Conservation (phyloP, 2,888 invertebrate species). For the Augiades crinisus region DNA sequence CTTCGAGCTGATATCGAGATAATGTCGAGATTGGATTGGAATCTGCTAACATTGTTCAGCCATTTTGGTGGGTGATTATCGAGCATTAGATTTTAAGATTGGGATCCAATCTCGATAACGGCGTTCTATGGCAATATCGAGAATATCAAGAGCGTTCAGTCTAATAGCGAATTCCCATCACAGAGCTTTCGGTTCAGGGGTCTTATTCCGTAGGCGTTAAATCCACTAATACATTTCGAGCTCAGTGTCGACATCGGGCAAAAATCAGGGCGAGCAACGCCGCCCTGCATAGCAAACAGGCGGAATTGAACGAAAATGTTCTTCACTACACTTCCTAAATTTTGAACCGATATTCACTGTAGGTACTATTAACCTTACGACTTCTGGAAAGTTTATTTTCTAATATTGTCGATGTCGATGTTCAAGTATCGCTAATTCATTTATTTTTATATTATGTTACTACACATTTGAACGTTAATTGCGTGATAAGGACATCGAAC, state of each 20-base stretch:
- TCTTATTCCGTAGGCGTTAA: constrained; percentile 68
- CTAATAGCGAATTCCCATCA: constrained; percentile 65
- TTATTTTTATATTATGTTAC: too few relatives aligned
- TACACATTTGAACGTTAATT: too few relatives aligned
- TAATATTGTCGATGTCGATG: too few relatives aligned
- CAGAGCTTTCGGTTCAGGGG: constrained; percentile 53
- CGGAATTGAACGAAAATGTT: constrained; percentile 38
- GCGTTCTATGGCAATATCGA: constrained; percentile 23
- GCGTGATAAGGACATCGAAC: too few relatives aligned
- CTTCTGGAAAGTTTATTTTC: background rate
- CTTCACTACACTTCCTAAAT: constrained; percentile 31
- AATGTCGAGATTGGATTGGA: constrained; percentile 14
- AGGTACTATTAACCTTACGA: background rate
- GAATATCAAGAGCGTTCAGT: constrained; percentile 14
- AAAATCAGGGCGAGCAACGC: constrained; percentile 69
- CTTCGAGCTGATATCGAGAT: constrained; percentile 18
- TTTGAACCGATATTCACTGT: constrained; percentile 24
- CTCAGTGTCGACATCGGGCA: constrained; percentile 68
- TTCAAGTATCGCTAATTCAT: constrained; percentile 3
- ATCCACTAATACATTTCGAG: constrained; percentile 75
- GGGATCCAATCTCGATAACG: constrained; percentile 30
- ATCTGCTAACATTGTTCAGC: constrained; percentile 18
- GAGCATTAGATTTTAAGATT: constrained; percentile 27
- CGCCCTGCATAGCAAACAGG: constrained; percentile 75
- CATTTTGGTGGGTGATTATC: constrained; percentile 23